Conservation (phyloP, 2,797 vertebrate genomes). For the Lerista edwardsae region DNA sequence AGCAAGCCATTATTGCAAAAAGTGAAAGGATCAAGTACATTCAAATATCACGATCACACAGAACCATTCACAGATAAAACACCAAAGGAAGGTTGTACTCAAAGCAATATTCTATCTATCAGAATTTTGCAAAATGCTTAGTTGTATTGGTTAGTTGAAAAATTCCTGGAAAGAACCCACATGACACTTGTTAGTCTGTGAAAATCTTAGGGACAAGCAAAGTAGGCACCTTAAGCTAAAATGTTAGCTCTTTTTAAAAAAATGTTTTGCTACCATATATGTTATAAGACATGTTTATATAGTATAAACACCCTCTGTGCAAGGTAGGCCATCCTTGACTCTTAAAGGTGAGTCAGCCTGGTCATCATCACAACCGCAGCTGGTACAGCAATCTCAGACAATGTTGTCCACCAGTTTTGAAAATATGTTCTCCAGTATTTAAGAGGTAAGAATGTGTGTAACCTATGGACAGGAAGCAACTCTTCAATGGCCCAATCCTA, state of each 20-base stretch:
- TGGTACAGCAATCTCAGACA: background rate
- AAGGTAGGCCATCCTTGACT: too few relatives aligned
- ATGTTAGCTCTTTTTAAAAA: too few relatives aligned
- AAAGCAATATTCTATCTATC: background rate
- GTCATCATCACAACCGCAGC: too few relatives aligned
- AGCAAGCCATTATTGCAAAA: background rate
- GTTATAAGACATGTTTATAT: too few relatives aligned
- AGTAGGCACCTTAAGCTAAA: background rate
- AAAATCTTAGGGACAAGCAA: background rate
- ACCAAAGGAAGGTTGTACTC: background rate
- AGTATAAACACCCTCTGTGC: too few relatives aligned
- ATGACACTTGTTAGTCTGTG: background rate
- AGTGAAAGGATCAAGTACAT: background rate
- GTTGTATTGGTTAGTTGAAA: slow-evolving; percentile 1
- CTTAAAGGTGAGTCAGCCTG: too few relatives aligned
- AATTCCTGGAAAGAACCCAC: background rate
- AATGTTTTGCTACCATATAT: too few relatives aligned
- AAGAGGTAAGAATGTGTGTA: background rate
- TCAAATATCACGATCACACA: background rate
- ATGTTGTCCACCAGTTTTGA: background rate
- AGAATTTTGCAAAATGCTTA: slow-evolving; percentile 18
- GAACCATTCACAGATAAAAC: background rate
- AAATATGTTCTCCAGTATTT: background rate
- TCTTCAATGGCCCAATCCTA: too few relatives aligned
- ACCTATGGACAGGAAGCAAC: background rate